These are phyloP conservation scores for Pteria penguin DNA, from an alignment of 2,888 invertebrate genomes.

Conservation along the genomic window DNA sequence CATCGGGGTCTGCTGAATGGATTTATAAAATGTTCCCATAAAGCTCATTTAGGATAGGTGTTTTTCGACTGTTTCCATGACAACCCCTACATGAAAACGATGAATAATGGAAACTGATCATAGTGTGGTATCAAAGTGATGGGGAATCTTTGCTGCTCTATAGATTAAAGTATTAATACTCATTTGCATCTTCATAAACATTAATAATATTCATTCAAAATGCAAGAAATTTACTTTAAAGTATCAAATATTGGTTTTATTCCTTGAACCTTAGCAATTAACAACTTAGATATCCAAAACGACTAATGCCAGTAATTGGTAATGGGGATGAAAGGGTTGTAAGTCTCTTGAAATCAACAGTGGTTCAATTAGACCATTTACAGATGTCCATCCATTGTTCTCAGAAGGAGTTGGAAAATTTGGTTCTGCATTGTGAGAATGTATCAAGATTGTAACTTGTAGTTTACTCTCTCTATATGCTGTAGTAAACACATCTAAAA, in stretches of 20 bases:
- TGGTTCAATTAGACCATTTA: neutral
- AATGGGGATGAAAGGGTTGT: neutral
- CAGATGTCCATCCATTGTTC: neutral
- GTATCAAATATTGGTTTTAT: no score
- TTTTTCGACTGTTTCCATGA: neutral
- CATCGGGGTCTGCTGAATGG: neutral
- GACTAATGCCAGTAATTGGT: neutral
- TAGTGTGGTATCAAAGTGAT: neutral
- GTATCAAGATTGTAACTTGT: neutral
- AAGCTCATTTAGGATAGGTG: neutral
- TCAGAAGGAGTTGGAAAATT: neutral
- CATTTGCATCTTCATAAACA: no score
- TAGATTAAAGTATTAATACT: neutral
- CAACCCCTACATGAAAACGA: neutral
- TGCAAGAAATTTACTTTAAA: no score
- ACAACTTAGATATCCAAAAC: neutral
- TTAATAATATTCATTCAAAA: no score
- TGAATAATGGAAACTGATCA: neutral
- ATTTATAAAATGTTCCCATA: neutral
- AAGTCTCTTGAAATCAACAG: neutral
- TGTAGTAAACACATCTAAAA: neutral
- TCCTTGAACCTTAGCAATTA: no score
- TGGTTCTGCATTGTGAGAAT: neutral
- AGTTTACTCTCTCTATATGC: neutral
- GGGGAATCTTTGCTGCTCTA: neutral